Percentiles rank a stretch among this genome's conserved stretches.
Conservation (phyloP, 2,797 vertebrate species). For the Toxotes lorentzi region DNA sequence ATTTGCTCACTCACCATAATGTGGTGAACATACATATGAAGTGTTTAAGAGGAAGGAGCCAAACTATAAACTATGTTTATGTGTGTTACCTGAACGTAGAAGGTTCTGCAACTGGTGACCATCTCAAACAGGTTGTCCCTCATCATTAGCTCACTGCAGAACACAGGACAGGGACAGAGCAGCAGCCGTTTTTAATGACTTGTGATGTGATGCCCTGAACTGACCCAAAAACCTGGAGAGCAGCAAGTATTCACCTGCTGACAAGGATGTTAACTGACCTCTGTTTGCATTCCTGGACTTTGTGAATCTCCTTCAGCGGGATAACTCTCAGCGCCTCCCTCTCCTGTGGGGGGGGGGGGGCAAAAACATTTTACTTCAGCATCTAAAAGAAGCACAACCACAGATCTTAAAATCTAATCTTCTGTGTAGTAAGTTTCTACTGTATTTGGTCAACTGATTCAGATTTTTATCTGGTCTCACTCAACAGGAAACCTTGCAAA, state of each 20-base stretch:
- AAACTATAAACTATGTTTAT: too few species aligned
- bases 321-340: constrained; percentile 92
- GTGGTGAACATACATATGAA: too few species aligned
- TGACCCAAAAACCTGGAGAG: too few species aligned
- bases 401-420: background rate
- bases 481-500: background rate
- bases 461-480: background rate
- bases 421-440: background rate
- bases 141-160: constrained; percentile 94
- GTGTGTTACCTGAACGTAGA: constrained; percentile 93
- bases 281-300: constrained; percentile 96
- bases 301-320: constrained; percentile 94
- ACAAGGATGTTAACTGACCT: constrained; percentile 83
- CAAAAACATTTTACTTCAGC: background rate
- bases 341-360: constrained; percentile 77
- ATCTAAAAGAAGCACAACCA: background rate
- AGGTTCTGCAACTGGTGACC: constrained; percentile 94
- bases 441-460: background rate
- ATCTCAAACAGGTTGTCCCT: constrained; percentile 98
- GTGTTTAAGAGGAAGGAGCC: background rate
- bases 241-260: background rate
- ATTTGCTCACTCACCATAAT: too few species aligned
- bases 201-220: background rate
- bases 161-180: background rate
- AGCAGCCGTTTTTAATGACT: background rate